These are phyloP conservation scores for Falco naumanni DNA, from an alignment of 2,797 vertebrate species.

Conservation along the genomic window DNA sequence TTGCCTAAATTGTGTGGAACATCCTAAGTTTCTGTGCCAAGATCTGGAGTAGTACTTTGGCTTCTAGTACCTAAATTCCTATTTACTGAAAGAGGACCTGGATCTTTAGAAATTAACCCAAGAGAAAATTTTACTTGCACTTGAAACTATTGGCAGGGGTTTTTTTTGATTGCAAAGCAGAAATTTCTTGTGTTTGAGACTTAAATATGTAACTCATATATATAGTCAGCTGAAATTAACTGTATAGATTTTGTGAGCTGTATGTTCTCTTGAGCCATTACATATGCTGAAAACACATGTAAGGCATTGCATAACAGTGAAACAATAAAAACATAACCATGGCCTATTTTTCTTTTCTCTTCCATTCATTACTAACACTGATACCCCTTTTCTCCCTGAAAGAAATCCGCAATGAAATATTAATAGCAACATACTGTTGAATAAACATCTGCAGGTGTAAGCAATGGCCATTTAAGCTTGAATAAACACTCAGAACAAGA, in stretches of 20 bases:
- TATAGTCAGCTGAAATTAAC: neutral
- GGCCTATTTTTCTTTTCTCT: neutral
- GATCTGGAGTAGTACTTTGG: neutral
- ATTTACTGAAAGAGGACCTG: neutral
- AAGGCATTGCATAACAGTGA: neutral
- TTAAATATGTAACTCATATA: neutral
- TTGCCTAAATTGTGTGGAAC: neutral
- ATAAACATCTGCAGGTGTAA: neutral
- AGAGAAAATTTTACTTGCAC: neutral
- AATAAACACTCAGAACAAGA: neutral
- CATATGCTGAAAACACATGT: neutral
- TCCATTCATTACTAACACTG: neutral
- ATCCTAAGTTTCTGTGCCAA: neutral
- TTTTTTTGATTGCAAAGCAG: neutral
- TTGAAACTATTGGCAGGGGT: neutral
- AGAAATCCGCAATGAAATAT: neutral
- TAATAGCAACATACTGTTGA: neutral
- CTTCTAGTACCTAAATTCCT: neutral
- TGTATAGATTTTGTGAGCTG: neutral
- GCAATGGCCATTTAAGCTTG: neutral
- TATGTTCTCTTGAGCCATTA: neutral
- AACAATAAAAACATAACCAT: neutral
- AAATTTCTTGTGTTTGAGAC: neutral
- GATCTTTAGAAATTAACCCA: neutral
- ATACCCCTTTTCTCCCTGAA: neutral